Base-by-base conservation (phyloP, 2,113 vertebrate genomes). In the Grantiella picta region DNA sequence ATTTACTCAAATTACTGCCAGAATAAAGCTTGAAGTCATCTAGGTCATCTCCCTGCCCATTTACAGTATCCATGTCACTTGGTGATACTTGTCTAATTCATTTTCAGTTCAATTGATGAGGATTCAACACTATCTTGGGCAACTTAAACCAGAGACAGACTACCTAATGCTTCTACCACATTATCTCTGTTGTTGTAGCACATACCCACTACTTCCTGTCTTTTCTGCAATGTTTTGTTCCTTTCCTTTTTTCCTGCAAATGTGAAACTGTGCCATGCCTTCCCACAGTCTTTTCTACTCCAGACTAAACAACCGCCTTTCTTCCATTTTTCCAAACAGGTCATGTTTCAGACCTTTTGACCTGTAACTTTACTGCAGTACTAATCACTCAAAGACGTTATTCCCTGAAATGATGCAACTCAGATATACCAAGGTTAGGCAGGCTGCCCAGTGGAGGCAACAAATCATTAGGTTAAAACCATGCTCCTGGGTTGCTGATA, bases 311-410 rank as follows among this genome's bases (percentile, higher is more conserved):
- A 84, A 82, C 10, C 5, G 36, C 21, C 5, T 82, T 91, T 35
- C 61, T 76, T 69, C 40, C 17, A 42, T 85, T 50, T 85, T 87
- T 82, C 40, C 65, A 64, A 88, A 47, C 59, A 85, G 57, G 61
- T 82, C 70, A 19, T 44, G n/a, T 90, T 96, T 92, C 88, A 91
- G 71, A 93, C 75, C 23, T 77, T 90, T 88, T 88, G 82, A 90
- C 70, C 44, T 54, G n/a, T 52, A 86, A 64, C 64, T 83, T 65
- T 47, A 63, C 6, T 90, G 56, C 35, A 40, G 24, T 53, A 66
- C 42, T 89, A 52, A 92, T 81, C 28, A 86, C n/a, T 57, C 56
- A 53, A 49, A 33, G 63, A 52, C 28, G 82, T 52, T 61, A 72
- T 64, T 95, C 57, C 53, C 70, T 79, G 80, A 91, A 97, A 79